Conservation (phyloP, 1,140 invertebrate genomes). For the Zaprionus inermis region DNA sequence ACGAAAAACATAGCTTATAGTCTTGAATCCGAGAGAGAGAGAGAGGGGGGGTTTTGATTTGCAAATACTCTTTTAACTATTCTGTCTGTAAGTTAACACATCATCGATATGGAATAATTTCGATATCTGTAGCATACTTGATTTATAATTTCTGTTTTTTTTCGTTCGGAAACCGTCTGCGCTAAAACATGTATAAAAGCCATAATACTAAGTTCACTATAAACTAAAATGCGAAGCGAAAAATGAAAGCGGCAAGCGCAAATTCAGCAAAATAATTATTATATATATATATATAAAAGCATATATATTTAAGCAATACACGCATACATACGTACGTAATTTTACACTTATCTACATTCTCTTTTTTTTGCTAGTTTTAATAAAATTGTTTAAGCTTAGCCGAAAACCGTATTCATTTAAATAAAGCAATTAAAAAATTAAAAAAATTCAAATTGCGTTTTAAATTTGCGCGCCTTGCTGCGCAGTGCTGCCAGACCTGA, state of each 20-base stretch:
- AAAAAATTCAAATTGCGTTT: conserved; percentile 10
- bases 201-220: conserved; percentile 79
- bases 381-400: conserved; percentile 52
- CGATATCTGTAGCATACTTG: conserved; percentile 14
- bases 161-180: conserved; percentile 27
- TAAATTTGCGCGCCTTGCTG: neutral
- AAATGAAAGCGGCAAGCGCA: neutral
- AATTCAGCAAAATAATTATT: conserved; percentile 7
- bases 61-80: conserved; percentile 30
- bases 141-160: conserved; percentile 69
- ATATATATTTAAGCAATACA: conserved; percentile 28
- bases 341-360: conserved; percentile 21
- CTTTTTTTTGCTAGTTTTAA: conserved; percentile 65
- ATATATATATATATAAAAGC: conserved; percentile 25
- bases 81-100: conserved; percentile 26
- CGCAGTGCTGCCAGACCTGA: conserved; percentile 16
- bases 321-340: conserved; percentile 23
- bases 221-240: conserved; percentile 43
- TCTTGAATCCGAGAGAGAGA: neutral
- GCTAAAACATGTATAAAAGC: conserved; percentile 71
- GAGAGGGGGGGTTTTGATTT: neutral
- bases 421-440: conserved; percentile 58
- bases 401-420: conserved; percentile 52
- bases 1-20: neutral
- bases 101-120: neutral